Evolutionary conservation across 2,797 vertebrate species (phyloP), one percentile per base, ranked within the genome.

Genomic region (Danio tinwini): DNA sequence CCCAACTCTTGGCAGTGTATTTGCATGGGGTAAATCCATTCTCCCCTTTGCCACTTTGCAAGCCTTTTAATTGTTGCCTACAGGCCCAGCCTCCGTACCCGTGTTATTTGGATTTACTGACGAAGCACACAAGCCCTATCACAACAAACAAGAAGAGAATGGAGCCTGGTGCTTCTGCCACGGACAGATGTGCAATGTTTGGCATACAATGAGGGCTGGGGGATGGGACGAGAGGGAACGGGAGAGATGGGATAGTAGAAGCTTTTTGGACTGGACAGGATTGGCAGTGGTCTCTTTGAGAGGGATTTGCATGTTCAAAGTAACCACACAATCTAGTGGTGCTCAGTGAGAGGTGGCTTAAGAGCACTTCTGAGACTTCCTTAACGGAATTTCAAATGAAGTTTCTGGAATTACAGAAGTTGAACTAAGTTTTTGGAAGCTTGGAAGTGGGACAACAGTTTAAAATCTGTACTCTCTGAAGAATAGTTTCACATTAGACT

Each of bases 171-270:
- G 0, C 63, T 55, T 42, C 72, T 80, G 59, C 68, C 56, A 69
- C 17, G 16, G 81, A 83, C 81, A 85, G 82, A 84, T 81, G 73
- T 83, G 72, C 11, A 5, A 3, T 50, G 55, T 63, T 85, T 56
- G 63, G 65, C 67, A 64, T 53, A 64, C 62, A 59, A 39, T 21
- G 9, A 5, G 80, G 7, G 19, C 62, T 63, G 50, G 50, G 50
- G 69, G 65, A 47, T 45, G 80, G 52, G 65, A 21, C 16, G 6
- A 50, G 14, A 64, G 4, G 19, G n/a, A 47, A 29, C 16, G 13
- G 29, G 40, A 55, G 39, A 29, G 19, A 74, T 69, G 84, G 77
- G 72, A 78, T 45, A 58, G 56, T 40, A 42, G 50, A 69, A 61
- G 62, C 74, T 82, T 68, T 67, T 63, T 67, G 16, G 40, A 79